phyloP scores from a whole-genome alignment of 2,888 invertebrate genomes.

The Resseliella maxima region DNA sequence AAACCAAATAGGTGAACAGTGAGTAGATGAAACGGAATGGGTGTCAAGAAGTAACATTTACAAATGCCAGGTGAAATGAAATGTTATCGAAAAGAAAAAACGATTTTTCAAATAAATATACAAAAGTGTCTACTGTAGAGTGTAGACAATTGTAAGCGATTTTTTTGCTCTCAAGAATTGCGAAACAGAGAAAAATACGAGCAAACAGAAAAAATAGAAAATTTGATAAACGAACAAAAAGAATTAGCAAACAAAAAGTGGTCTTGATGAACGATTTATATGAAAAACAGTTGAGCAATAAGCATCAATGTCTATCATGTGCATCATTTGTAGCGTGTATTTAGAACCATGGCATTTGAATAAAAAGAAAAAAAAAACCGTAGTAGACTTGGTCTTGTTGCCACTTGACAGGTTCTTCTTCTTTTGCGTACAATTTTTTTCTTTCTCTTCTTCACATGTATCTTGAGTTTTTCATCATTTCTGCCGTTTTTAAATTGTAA shows the following conservation, averaged over 20 bases:
- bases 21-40: not conserved
- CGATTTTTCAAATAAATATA: not conserved
- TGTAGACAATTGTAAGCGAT: not conserved
- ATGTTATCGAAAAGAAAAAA: not conserved
- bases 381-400: not conserved
- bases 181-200: not conserved
- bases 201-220: not conserved
- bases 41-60: not conserved
- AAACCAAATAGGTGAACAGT: too few species aligned
- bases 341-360: not conserved
- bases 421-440: not conserved
- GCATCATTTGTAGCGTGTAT: conserved; percentile 21
- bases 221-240: not conserved
- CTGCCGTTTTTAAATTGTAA: conserved; percentile 56
- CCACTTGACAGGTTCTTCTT: not conserved
- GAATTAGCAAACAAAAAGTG: conserved; percentile 23
- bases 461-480: not conserved
- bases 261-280: not conserved
- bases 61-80: not conserved
- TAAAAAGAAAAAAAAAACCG: not conserved
- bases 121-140: not conserved
- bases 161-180: too few species aligned
- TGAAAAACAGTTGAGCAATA: not conserved
- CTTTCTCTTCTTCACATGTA: not conserved
- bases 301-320: not conserved